These are phyloP conservation scores for Solen grandis DNA, from an alignment of 1,140 invertebrate genomes.

Conservation along the genomic window DNA sequence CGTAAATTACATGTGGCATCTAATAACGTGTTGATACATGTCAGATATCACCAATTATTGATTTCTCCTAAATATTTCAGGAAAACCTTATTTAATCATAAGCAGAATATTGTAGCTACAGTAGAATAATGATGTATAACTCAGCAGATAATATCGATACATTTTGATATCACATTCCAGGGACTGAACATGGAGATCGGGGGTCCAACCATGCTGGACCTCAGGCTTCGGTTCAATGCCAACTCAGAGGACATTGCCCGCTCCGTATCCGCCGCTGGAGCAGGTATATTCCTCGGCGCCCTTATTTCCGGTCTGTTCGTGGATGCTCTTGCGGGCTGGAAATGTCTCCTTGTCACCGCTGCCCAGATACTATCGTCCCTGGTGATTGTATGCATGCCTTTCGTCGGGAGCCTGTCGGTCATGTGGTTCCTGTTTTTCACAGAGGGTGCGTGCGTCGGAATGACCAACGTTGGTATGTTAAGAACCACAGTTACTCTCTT, in stretches of 20 bases:
- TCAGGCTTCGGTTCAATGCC: slow-evolving; percentile 23
- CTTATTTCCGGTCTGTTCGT: slow-evolving; percentile 21
- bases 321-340: slow-evolving; percentile 26
- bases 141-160: too few species aligned
- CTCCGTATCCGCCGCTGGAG: slow-evolving; percentile 25
- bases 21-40: too few species aligned
- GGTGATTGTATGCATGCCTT: slow-evolving; percentile 30
- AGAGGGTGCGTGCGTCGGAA: slow-evolving; percentile 7
- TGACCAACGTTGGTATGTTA: slow-evolving; percentile 51
- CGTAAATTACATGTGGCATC: too few species aligned
- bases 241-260: slow-evolving; percentile 26
- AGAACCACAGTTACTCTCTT: too few species aligned
- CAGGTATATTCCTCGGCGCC: slow-evolving; percentile 33
- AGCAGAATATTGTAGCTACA: too few species aligned
- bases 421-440: slow-evolving; percentile 50
- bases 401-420: neutral
- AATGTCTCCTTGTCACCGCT: slow-evolving; percentile 12
- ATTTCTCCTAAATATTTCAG: too few species aligned
- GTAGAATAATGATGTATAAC: too few species aligned
- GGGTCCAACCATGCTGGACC: slow-evolving; percentile 48
- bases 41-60: too few species aligned
- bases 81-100: too few species aligned
- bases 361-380: slow-evolving; percentile 12
- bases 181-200: slow-evolving; percentile 37
- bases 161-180: slow-evolving; percentile 22